These are phyloP conservation scores for Yponomeuta cagnagella DNA, from an alignment of 2,888 invertebrate species.

Conservation along the genomic window DNA sequence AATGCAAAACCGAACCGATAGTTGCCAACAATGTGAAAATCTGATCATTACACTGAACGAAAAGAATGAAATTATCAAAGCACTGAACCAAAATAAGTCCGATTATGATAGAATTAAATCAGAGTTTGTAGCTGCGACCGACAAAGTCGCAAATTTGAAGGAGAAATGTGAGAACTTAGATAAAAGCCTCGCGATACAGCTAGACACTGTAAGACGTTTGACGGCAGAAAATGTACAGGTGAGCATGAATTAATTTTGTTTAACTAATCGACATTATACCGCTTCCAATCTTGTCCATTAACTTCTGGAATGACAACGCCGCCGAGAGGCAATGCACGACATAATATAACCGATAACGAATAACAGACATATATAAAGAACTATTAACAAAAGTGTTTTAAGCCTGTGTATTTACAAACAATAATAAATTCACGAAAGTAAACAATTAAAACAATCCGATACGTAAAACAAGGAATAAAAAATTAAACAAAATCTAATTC, in stretches of 20 bases:
- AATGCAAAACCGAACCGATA: constrained; percentile 30
- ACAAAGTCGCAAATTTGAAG: constrained; percentile 75
- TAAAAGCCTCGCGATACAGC: constrained; percentile 80
- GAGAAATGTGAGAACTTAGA: constrained; percentile 83
- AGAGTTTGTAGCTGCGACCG: constrained; percentile 72
- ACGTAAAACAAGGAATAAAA: too few species aligned
- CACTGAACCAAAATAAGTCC: constrained; percentile 40
- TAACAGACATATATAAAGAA: too few species aligned
- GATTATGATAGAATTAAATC: constrained; percentile 51
- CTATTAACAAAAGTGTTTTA: too few species aligned
- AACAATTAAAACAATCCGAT: too few species aligned
- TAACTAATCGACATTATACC: too few species aligned
- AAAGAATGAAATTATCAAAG: constrained; percentile 54
- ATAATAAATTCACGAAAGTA: too few species aligned
- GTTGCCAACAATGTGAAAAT: constrained; percentile 48
- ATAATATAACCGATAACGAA: too few species aligned
- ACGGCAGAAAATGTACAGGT: constrained; percentile 78
- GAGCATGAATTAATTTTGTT: constrained; percentile 17
- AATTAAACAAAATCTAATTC: too few species aligned
- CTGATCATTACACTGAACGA: constrained; percentile 46
- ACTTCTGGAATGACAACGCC: too few species aligned
- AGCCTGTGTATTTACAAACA: too few species aligned
- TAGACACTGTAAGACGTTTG: constrained; percentile 77
- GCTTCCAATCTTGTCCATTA: too few species aligned
- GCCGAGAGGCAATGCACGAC: too few species aligned